A percentile compares a stretch with the other conserved stretches of the same genome.
phyloP scores from a whole-genome alignment of 1,140 invertebrate species.

The Andricus grossulariae region DNA sequence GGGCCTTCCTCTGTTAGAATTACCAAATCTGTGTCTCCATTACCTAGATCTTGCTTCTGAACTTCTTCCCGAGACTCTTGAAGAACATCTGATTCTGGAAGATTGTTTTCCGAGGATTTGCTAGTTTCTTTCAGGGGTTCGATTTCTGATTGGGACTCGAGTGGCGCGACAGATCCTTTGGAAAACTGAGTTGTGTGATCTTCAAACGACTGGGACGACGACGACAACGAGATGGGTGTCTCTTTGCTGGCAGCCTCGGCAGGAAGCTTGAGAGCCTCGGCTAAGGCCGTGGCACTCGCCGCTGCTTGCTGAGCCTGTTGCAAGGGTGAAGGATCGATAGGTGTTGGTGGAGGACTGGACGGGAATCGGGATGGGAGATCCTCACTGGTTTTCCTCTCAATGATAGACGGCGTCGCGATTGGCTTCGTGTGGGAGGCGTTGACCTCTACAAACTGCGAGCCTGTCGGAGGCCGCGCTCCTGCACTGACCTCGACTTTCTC shows the following conservation, averaged over 20 bases:
- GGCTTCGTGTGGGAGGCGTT: conserved; percentile 51
- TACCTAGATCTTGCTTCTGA: not conserved
- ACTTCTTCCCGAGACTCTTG: not conserved
- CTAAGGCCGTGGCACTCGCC: conserved; percentile 64
- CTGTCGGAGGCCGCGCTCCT: conserved; percentile 48
- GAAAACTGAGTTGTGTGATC: conserved; percentile 3
- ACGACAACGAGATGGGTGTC: conserved; percentile 7
- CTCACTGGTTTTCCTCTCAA: conserved; percentile 75
- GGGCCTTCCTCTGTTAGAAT: conserved; percentile 51
- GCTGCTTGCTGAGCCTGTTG: conserved; percentile 71
- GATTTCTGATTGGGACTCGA: conserved; percentile 31
- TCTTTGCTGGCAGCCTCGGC: conserved; percentile 54
- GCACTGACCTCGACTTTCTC: conserved; percentile 74
- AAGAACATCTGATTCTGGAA: not conserved
- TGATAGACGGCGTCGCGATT: conserved; percentile 70
- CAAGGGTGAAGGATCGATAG: conserved; percentile 72
- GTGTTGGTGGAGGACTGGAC: conserved; percentile 73
- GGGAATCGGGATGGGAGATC: conserved; percentile 69
- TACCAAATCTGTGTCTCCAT: conserved; percentile 38
- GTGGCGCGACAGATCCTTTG: conserved; percentile 35
- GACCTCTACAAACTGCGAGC: conserved; percentile 47
- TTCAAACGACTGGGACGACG: conserved; percentile 13
- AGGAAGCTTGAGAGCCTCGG: conserved; percentile 67
- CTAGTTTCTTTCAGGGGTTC: conserved; percentile 31
- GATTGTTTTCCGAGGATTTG: conserved; percentile 2